Base-by-base conservation (phyloP, 2,888 invertebrate species). In the Mantis religiosa region DNA sequence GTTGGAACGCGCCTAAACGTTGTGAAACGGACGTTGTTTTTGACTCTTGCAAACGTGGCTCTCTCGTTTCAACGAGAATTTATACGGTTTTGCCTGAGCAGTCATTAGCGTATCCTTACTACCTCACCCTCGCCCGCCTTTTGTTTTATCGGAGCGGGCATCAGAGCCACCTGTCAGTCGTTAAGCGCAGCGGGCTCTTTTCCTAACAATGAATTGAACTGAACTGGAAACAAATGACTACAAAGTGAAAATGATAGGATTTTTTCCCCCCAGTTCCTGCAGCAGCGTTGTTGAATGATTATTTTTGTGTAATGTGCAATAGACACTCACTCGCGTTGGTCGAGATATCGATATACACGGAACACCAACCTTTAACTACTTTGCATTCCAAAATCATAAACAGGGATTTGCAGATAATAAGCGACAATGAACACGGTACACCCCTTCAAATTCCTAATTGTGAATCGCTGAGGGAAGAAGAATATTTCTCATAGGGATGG, bases 121-220 rank as follows among this genome's bases (percentile, higher is more conserved):
- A 8, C 14, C 28, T 28, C 83, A 14, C 83, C 27, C 85, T 54
- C 54, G 85, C 54, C 28, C 85, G 54, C 47, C 27, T 54, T 85
- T 85, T 85, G 47, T 85, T 85, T 85, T 47, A 47, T 85, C 85
- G 85, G 47, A 85, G 27, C 54, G 85, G 34, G 27, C 85, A 85
- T 85, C 85, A 54, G 27, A 47, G 54, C 85, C 85, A 85, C 85
- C 85, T 85, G 85, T 47, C 85, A 85, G 54, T 85, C 54, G 85
- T 85, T 85, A 85, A 30, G 47, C 47, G 27, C n/a, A 28, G 28
- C 28, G 28, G 27, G 83, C 28, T 28, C 28, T 28, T 71, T 41
- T 71, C 54, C 54, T 71, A 71, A 85, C 85, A 85, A 47, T 85
- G 85, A 85, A 85, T 20, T 85, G 54, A 85, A 47, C 85, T 85